Evolutionary conservation across 1,140 invertebrate genomes (phyloP).

Genomic region (Pteromalus puparum): DNA sequence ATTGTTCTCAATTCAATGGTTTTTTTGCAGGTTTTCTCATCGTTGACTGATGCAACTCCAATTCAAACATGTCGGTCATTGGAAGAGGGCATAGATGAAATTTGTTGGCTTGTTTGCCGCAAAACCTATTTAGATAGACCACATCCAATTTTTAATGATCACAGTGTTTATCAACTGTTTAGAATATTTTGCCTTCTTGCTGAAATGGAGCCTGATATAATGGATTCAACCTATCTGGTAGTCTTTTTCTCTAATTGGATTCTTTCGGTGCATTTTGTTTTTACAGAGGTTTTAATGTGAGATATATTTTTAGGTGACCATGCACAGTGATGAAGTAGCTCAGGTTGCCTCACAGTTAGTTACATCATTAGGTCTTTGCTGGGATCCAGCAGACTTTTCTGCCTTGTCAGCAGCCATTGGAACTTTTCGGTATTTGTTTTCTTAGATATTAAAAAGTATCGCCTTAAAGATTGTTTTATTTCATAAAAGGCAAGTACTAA

Average conservation of each 20-base stretch:
- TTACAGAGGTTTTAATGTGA: background rate
- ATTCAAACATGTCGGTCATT: constrained; percentile 60
- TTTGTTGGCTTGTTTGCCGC: constrained; percentile 87
- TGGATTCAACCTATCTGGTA: constrained; percentile 57
- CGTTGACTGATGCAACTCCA: constrained; percentile 65
- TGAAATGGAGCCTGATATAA: constrained; percentile 78
- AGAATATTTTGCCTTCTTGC: constrained; percentile 86
- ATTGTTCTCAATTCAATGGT: constrained; percentile 1
- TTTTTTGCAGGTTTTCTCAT: constrained; percentile 65
- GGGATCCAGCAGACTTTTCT: constrained; percentile 82
- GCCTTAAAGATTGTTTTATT: background rate
- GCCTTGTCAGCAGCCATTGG: constrained; percentile 79
- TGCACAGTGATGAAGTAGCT: constrained; percentile 81
- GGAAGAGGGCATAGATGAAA: constrained; percentile 76
- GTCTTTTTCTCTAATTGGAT: background rate
- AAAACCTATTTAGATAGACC: constrained; percentile 78
- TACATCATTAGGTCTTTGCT: constrained; percentile 80
- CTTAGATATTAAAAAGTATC: background rate
- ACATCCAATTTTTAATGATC: constrained; percentile 78
- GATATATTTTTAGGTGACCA: constrained; percentile 75
- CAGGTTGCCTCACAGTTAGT: constrained; percentile 81
- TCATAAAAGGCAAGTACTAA: background rate
- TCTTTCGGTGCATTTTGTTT: constrained; percentile 12
- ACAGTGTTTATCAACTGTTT: constrained; percentile 84
- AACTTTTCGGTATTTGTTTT: constrained; percentile 70